Evolutionary conservation across 2,888 invertebrate genomes (phyloP).

Genomic region (Podotricha telesiphe): DNA sequence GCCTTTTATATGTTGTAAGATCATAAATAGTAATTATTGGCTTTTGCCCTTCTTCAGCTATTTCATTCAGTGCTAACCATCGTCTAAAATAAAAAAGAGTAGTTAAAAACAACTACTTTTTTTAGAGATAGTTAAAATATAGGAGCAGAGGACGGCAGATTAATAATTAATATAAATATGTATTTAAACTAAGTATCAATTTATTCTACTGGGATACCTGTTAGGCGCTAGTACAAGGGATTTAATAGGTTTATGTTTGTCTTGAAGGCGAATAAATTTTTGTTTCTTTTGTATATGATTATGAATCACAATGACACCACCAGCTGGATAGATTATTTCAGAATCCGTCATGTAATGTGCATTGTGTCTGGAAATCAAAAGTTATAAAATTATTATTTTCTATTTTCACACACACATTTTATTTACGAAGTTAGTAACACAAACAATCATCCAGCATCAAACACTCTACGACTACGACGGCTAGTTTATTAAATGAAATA

Average conservation of each 20-base stretch:
- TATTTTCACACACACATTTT: background rate
- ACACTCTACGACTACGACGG: background rate
- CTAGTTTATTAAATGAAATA: background rate
- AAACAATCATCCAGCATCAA: background rate
- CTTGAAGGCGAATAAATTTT: conserved; percentile 87
- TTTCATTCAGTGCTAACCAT: conserved; percentile 86
- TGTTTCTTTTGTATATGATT: conserved; percentile 89
- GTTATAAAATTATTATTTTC: conserved; percentile 46
- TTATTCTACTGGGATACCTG: conserved; percentile 70
- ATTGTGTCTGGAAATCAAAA: conserved; percentile 80
- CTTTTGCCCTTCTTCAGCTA: conserved; percentile 85
- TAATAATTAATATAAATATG: too few relatives aligned
- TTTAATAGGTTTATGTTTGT: conserved; percentile 86
- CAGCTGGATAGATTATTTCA: conserved; percentile 91
- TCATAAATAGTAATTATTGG: conserved; percentile 89
- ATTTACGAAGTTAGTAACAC: background rate
- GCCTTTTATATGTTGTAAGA: conserved; percentile 86
- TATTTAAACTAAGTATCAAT: too few relatives aligned
- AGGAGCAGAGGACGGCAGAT: too few relatives aligned
- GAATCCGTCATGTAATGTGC: conserved; percentile 88
- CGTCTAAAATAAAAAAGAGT: conserved; percentile 73
- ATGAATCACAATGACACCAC: conserved; percentile 89
- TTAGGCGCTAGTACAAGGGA: conserved; percentile 86
- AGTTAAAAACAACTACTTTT: background rate
- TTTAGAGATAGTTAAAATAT: background rate